Percentiles rank a stretch among this genome's conserved stretches.
Conservation (phyloP, 2,797 vertebrate genomes). For the Pachyuromys duprasi region DNA sequence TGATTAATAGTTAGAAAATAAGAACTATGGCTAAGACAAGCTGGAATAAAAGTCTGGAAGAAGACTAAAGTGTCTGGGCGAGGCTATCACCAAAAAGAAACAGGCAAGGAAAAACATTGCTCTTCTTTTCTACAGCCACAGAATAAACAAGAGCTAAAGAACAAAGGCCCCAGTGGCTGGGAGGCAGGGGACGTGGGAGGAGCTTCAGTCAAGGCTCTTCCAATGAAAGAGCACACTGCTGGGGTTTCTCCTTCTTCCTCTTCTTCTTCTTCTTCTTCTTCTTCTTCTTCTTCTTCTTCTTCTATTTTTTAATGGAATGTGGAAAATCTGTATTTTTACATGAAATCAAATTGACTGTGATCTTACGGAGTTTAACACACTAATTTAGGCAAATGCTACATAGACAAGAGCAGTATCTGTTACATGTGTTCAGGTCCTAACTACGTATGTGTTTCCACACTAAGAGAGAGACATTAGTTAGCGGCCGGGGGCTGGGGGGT, state of each 20-base stretch:
- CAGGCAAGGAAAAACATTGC: neutral
- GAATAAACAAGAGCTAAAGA: constrained; percentile 12
- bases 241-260: too few species aligned
- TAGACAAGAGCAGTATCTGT: neutral
- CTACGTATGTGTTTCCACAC: neutral
- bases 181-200: neutral
- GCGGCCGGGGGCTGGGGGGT: too few species aligned
- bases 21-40: neutral
- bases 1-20: neutral
- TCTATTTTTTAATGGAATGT: neutral
- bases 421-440: neutral
- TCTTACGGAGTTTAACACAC: neutral
- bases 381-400: neutral
- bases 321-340: neutral
- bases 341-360: constrained; percentile 6
- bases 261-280: neutral
- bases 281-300: neutral
- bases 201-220: neutral
- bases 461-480: neutral
- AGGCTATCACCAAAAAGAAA: neutral
- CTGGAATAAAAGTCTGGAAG: neutral
- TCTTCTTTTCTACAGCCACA: neutral
- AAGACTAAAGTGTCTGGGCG: neutral
- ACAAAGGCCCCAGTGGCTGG: neutral
- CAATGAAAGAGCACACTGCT: neutral